Evolutionary conservation across 2,797 vertebrate genomes (phyloP), one percentile per base, ranked within the genome.

Genomic region (Anguilla megastoma): DNA sequence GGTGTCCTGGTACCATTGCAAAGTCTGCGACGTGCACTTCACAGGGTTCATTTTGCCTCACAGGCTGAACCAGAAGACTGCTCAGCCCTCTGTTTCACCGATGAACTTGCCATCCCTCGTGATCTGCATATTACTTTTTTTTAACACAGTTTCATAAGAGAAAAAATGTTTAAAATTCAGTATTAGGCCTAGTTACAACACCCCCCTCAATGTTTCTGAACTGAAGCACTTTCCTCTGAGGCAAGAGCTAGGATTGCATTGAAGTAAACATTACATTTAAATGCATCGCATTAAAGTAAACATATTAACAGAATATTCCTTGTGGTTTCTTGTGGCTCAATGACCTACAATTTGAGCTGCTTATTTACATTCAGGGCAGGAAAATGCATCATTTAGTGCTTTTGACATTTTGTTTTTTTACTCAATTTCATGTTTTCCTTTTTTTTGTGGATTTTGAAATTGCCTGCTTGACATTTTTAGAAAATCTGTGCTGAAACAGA

Each of bases 391-490:
- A 84, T 66, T 82, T 71, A 79, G 36, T 41, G 58, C 86, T 83
- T 80, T 21, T 83, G 50, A 54, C 33, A 79, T 79, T 79, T 79
- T 45, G 71, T 76, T 36, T 16, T 63, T 41, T 0, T 1, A 14
- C 84, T 41, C 33, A 84, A 33, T 69, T 27, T 27, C 66, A 41
- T 12, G 80, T 69, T 87, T 71, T 66, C 54, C n/a, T 52, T 88
- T 88, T 88, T 74, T 52, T 66, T 74, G 83, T 76, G 12, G 79
- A 82, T 82, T 48, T 27, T 3, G 30, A 76, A 74, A 88, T 76
- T 85, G 50, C 66, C 83, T 85, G 63, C 71, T 85, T 60, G 66
- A 74, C 82, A 84, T 66, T 84, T 52, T 74, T 36, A 85, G 36
- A 79, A 85, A 84, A 52, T 52, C 48, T 71, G 66, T 52, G 16